These are phyloP conservation scores for Barbus barbus DNA, from an alignment of 2,113 vertebrate species.

Conservation along the genomic window DNA sequence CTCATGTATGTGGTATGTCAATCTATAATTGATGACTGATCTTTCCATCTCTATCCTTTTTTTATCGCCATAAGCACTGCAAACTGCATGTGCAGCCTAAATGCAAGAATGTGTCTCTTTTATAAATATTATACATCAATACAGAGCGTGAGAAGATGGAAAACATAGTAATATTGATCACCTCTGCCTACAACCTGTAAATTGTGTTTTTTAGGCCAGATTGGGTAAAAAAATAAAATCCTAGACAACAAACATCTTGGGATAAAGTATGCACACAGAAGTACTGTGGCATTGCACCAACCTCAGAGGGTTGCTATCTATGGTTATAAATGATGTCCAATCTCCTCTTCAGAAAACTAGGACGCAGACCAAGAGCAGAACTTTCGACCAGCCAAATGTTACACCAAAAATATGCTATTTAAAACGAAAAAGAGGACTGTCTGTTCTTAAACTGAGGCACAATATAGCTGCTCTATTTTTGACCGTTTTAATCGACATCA, in stretches of 20 bases:
- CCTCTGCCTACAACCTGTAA: not conserved
- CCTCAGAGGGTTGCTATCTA: slow-evolving; percentile 55
- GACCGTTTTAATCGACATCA: not conserved
- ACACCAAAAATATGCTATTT: slow-evolving; percentile 33
- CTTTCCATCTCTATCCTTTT: not conserved
- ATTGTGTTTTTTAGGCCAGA: not conserved
- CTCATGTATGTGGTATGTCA: slow-evolving; percentile 60
- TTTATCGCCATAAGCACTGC: not conserved
- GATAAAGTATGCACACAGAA: slow-evolving; percentile 23
- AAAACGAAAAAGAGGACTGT: slow-evolving; percentile 11
- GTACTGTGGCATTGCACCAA: slow-evolving; percentile 47
- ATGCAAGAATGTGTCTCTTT: not conserved
- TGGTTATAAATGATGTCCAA: slow-evolving; percentile 58
- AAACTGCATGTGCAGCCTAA: not conserved
- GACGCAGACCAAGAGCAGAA: slow-evolving; percentile 39
- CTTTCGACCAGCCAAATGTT: slow-evolving; percentile 32
- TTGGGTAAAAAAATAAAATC: not conserved
- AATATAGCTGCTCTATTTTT: not conserved
- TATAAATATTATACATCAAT: slow-evolving; percentile 1
- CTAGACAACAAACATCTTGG: not conserved
- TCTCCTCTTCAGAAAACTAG: slow-evolving; percentile 50
- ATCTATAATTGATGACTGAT: slow-evolving; percentile 67
- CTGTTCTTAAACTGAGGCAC: not conserved
- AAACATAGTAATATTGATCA: no score
- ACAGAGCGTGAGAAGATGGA: not conserved